Conservation (phyloP, 2,113 vertebrate genomes). For the Rhipidura dahli region DNA sequence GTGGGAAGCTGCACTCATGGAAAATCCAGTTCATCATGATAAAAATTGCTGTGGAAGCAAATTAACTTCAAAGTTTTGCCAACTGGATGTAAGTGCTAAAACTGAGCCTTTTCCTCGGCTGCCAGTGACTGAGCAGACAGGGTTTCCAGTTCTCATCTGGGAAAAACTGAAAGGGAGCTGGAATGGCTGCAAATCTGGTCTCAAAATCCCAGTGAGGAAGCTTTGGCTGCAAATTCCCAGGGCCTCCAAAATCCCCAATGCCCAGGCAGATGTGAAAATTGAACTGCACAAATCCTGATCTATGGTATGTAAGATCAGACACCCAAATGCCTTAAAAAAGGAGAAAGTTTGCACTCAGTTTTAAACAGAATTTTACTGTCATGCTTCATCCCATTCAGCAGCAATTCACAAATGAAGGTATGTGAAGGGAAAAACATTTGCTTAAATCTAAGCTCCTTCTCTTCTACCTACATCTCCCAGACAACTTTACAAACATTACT, state of each 20-base stretch:
- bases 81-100: background rate
- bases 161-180: background rate
- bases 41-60: slow-evolving; percentile 1
- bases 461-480: background rate
- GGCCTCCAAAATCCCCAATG: background rate
- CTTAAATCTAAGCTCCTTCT: background rate
- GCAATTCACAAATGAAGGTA: background rate
- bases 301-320: background rate
- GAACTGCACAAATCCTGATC: background rate
- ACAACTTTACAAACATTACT: background rate
- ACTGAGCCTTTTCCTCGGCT: background rate
- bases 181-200: background rate
- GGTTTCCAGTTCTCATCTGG: background rate
- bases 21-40: slow-evolving; percentile 6
- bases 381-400: background rate
- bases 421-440: background rate
- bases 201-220: background rate
- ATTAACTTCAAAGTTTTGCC: background rate
- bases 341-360: background rate
- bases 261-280: background rate
- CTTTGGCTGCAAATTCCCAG: background rate
- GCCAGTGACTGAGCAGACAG: background rate
- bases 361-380: background rate
- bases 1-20: background rate
- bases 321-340: background rate